Conservation (phyloP, 2,888 invertebrate genomes). For the Dyspetes luteomarginatus region DNA sequence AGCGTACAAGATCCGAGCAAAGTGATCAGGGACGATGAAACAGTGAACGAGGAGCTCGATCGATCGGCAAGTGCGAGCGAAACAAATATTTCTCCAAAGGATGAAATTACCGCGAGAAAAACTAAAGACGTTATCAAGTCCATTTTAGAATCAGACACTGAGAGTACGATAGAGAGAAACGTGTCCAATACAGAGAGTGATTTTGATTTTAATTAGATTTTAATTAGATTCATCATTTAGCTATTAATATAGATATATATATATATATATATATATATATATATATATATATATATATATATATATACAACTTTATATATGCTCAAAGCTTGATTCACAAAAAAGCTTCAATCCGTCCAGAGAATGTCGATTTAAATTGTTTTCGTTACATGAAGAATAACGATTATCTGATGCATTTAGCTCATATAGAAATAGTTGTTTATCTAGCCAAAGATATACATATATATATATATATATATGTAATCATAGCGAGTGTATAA, state of each 20-base stretch:
- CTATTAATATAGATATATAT: no score
- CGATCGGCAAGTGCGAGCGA: slow-evolving; percentile 25
- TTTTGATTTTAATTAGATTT: slow-evolving; percentile 81
- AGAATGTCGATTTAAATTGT: not conserved
- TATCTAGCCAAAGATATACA: slow-evolving; percentile 12
- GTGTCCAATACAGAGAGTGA: slow-evolving; percentile 81
- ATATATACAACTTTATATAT: not conserved
- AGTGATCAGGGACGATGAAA: slow-evolving; percentile 3
- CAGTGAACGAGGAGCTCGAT: not conserved
- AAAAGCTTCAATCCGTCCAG: not conserved
- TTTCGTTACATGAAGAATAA: not conserved
- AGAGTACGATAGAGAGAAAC: slow-evolving; percentile 80
- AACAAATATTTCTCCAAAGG: slow-evolving; percentile 39
- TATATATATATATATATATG: no score
- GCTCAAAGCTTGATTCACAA: slow-evolving; percentile 22
- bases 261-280: no score
- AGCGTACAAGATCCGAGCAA: slow-evolving; percentile 22
- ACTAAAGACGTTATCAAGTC: slow-evolving; percentile 77
- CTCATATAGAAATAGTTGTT: not conserved
- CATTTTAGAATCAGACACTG: slow-evolving; percentile 79
- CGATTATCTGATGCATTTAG: not conserved
- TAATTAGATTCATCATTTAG: no score
- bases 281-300: no score
- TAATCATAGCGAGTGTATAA: slow-evolving; percentile 10
- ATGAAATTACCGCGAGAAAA: slow-evolving; percentile 64